These are phyloP conservation scores for Arge pagana DNA, from an alignment of 2,888 invertebrate species.

Conservation along the genomic window DNA sequence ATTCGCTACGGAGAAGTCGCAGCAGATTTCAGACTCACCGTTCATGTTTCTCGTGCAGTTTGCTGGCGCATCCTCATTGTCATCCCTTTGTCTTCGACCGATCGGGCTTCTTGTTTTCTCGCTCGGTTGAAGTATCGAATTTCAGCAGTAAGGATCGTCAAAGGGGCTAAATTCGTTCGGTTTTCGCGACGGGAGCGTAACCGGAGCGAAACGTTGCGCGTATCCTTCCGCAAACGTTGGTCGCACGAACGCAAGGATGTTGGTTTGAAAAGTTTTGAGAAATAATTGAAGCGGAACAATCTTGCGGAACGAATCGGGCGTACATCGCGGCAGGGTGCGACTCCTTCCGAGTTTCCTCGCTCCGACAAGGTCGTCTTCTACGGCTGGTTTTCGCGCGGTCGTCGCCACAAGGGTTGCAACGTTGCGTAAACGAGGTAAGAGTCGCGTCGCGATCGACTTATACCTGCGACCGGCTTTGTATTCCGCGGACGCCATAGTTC, in stretches of 20 bases:
- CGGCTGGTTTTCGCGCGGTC: conserved; percentile 1
- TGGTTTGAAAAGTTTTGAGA: neutral
- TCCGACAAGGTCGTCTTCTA: conserved; percentile 9
- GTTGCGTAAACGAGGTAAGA: conserved; percentile 45
- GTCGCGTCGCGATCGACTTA: conserved; percentile 30
- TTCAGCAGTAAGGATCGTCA: too few species aligned
- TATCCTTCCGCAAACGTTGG: conserved; percentile 19
- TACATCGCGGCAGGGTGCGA: conserved; percentile 19
- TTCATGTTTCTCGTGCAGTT: too few species aligned
- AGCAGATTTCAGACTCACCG: too few species aligned
- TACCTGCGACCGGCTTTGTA: conserved; percentile 28
- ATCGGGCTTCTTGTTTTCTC: too few species aligned
- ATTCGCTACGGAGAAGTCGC: too few species aligned
- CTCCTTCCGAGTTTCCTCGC: neutral
- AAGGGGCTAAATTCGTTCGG: too few species aligned
- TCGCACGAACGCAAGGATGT: neutral
- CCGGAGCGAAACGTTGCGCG: neutral
- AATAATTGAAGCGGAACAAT: conserved; percentile 18
- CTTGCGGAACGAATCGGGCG: conserved; percentile 20
- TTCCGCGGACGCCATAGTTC: too few species aligned
- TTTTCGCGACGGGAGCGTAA: too few species aligned
- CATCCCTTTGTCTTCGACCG: too few species aligned
- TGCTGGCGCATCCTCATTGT: too few species aligned
- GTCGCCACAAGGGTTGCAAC: conserved; percentile 37
- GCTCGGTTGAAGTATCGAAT: too few species aligned